phyloP scores from a whole-genome alignment of 2,797 vertebrate genomes.

The Coregonus ussuriensis region DNA sequence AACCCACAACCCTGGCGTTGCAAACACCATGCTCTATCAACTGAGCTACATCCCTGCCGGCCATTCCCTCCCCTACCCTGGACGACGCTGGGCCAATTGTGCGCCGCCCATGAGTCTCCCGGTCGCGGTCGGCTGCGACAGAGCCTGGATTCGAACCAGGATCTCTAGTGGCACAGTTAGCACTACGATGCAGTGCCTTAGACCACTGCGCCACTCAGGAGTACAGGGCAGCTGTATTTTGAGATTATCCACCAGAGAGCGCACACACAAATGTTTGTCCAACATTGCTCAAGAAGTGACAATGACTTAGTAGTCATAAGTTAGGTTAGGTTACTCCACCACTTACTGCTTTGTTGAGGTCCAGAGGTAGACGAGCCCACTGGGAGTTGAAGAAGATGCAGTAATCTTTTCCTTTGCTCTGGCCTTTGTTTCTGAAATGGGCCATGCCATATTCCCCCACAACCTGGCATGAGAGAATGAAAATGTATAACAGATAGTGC shows the following conservation, averaged over 20 bases:
- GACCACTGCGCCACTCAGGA: too few relatives aligned
- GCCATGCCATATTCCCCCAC: slow-evolving; percentile 90
- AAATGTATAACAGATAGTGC: neutral
- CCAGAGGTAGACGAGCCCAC: slow-evolving; percentile 94
- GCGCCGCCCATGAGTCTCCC: too few relatives aligned
- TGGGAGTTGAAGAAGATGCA: slow-evolving; percentile 69
- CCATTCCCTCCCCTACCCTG: too few relatives aligned
- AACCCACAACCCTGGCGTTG: too few relatives aligned
- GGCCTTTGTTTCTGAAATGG: slow-evolving; percentile 83
- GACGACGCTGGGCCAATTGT: too few relatives aligned
- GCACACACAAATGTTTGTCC: neutral
- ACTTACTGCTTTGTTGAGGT: slow-evolving; percentile 93
- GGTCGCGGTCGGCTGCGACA: too few relatives aligned
- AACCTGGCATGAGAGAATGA: slow-evolving; percentile 70
- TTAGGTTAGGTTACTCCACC: slow-evolving; percentile 3
- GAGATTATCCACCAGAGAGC: neutral
- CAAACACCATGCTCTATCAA: too few relatives aligned
- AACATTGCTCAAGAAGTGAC: neutral
- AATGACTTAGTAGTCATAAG: too few relatives aligned
- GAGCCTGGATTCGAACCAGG: too few relatives aligned
- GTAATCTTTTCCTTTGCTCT: slow-evolving; percentile 82
- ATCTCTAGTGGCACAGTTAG: too few relatives aligned
- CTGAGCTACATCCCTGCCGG: too few relatives aligned
- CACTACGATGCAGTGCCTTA: too few relatives aligned
- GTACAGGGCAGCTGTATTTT: neutral